A percentile compares a stretch with the other conserved stretches of the same genome.
These are phyloP conservation scores for Podarcis lilfordi DNA, from an alignment of 2,797 vertebrate genomes.

Conservation along the genomic window DNA sequence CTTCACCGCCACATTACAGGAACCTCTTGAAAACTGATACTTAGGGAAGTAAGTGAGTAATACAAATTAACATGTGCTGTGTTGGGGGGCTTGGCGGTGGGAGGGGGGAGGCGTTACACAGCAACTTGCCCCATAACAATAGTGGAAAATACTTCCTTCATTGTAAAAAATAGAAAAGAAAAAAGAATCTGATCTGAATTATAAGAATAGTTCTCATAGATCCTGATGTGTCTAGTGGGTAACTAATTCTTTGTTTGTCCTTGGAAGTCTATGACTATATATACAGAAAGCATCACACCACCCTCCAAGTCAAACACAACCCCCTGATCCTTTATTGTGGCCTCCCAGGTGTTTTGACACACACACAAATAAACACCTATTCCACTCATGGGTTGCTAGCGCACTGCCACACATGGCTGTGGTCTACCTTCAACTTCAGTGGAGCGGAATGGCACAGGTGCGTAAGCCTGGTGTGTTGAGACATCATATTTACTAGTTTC, in stretches of 20 bases:
- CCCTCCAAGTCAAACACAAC: not conserved
- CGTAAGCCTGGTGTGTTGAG: not conserved
- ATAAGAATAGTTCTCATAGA: not conserved
- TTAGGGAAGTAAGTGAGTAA: conserved; percentile 45
- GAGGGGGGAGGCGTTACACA: conserved; percentile 21
- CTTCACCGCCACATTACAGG: conserved; percentile 59
- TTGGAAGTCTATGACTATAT: not conserved
- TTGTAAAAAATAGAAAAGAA: not conserved
- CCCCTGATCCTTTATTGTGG: not conserved
- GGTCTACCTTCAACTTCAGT: not conserved
- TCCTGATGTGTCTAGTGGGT: not conserved
- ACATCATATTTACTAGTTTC: not conserved
- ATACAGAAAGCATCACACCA: not conserved
- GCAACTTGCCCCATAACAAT: conserved; percentile 29
- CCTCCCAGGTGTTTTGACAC: not conserved
- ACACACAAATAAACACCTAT: not conserved
- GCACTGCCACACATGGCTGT: not conserved
- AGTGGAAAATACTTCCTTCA: conserved; percentile 23
- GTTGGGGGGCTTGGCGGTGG: not conserved
- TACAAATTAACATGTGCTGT: conserved; percentile 43
- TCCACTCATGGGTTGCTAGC: not conserved
- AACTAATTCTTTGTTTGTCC: not conserved
- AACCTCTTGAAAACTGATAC: conserved; percentile 56
- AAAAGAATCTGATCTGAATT: not conserved
- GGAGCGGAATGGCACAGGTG: not conserved